Conservation (phyloP, 2,113 vertebrate species). For the Melanotaenia duboulayi region DNA sequence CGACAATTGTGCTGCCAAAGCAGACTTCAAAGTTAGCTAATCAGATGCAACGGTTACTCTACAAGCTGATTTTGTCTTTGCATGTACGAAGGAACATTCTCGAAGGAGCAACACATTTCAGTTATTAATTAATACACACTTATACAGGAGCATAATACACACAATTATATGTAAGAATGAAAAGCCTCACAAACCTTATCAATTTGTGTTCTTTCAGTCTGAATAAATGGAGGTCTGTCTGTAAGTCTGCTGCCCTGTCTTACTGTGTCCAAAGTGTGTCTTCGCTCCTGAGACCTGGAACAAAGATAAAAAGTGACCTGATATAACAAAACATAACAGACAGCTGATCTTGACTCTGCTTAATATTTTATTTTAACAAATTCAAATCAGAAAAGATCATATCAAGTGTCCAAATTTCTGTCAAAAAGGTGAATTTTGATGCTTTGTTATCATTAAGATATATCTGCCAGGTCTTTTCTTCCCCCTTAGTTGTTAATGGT, state of each 20-base stretch:
- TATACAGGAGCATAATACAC: too few relatives aligned
- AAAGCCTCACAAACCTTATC: conserved; percentile 74
- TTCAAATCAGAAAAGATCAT: too few relatives aligned
- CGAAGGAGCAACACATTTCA: not conserved
- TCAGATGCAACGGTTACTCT: not conserved
- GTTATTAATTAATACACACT: not conserved
- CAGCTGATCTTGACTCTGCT: too few relatives aligned
- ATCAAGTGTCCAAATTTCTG: too few relatives aligned
- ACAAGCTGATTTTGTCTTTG: conserved; percentile 1
- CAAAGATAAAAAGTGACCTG: not conserved
- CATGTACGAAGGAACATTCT: not conserved
- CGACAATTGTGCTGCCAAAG: not conserved
- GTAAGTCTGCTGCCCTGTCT: conserved; percentile 64
- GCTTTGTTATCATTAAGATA: too few relatives aligned
- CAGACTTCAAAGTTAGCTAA: not conserved
- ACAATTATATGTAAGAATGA: not conserved
- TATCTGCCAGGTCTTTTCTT: not conserved
- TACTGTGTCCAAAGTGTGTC: conserved; percentile 82
- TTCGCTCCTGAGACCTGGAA: conserved; percentile 81
- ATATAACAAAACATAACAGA: not conserved
- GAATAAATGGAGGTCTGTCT: conserved; percentile 57
- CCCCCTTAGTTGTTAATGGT: too few relatives aligned
- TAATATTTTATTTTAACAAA: too few relatives aligned
- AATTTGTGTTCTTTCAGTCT: conserved; percentile 59
- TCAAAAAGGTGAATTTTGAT: too few relatives aligned